Evolutionary conservation across 2,113 vertebrate genomes (phyloP), one percentile per base, ranked within the genome.

Genomic region (Megaceryle maxima): DNA sequence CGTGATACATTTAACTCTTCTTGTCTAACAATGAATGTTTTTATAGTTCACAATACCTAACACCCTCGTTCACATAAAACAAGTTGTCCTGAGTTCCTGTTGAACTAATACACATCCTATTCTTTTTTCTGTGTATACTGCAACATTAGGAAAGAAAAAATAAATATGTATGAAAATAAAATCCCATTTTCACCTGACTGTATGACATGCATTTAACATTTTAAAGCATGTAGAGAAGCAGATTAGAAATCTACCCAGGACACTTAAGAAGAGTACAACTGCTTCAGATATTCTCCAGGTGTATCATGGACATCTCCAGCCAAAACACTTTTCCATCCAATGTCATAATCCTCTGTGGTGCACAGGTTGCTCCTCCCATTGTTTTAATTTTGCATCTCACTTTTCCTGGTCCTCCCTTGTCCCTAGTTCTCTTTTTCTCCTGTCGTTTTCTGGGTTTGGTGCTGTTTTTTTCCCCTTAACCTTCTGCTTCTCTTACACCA

Each of bases 31-130:
- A 96, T 87, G 67, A 81, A 86, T 93, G 87, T 89, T 96, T 95
- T 96, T 95, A 90, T 51, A 76, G 88, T 87, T 94, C 94, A 97
- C 96, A 96, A 97, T 94, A 95, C 97, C 95, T 94, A 90, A 97
- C 96, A 97, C 80, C 78, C 91, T 92, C 29, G 25, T 75, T 82
- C 81, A 51, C 48, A 88, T 91, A 85, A 84, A 94, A 94, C 67
- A 88, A 94, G 69, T 53, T 1, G 0, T 84, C 73, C 75, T 10
- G 48, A 83, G 64, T 88, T 96, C 91, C 91, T 92, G 87, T 83
- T 91, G 80, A 82, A 90, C 48, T 79, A 77, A 93, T 55, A 55
- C 60, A 87, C 68, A 87, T 79, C 88, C 67, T 68, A 87, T 70
- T 79, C 24, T 77, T 88, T 83, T 56, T 92, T 88, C 77, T 81